phyloP scores from a whole-genome alignment of 2,888 invertebrate genomes.

The Eupithecia subumbrata region DNA sequence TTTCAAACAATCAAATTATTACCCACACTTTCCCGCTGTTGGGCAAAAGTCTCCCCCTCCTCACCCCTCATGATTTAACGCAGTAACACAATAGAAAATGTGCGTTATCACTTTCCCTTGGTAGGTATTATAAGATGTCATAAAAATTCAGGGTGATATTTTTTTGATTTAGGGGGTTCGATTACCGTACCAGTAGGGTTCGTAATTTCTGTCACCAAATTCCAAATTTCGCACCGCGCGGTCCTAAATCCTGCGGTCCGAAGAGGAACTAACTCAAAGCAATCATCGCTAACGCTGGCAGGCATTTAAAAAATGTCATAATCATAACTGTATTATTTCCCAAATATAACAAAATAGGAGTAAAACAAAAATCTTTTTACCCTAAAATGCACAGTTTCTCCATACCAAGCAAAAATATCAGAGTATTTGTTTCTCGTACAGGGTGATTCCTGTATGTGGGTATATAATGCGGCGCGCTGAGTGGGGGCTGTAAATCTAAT shows the following conservation, averaged over 20 bases:
- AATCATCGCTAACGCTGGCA: background rate
- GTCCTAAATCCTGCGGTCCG: no score
- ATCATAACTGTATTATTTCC: background rate
- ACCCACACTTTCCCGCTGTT: background rate
- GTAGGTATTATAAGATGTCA: no score
- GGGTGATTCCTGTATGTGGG: constrained; percentile 13
- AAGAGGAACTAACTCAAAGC: background rate
- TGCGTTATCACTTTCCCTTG: no score
- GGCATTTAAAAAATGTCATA: background rate
- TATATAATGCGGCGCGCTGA: constrained; percentile 25
- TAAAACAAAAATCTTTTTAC: background rate
- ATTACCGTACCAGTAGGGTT: background rate
- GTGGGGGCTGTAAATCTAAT: constrained; percentile 58
- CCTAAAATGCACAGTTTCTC: background rate
- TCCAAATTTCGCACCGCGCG: background rate
- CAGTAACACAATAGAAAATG: background rate
- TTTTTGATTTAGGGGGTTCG: background rate
- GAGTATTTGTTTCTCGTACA: background rate
- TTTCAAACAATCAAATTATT: no score
- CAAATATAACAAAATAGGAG: background rate
- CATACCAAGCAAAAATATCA: background rate
- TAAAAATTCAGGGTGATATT: no score
- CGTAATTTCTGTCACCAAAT: background rate
- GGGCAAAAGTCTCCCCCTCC: background rate
- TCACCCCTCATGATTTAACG: background rate